phyloP scores from a whole-genome alignment of 2,797 vertebrate genomes.

The Neosilurus hyrtlii region DNA sequence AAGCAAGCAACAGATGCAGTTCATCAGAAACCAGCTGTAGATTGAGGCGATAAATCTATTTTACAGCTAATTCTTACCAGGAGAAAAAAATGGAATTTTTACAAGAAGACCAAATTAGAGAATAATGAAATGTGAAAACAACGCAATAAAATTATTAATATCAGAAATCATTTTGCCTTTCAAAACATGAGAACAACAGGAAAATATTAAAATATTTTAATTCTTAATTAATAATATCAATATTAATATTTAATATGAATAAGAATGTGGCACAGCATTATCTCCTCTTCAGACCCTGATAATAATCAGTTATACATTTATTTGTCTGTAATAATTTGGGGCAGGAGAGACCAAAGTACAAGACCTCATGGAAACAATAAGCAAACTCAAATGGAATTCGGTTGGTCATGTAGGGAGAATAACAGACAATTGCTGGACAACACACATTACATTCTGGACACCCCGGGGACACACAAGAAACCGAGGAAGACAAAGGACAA shows the following conservation, averaged over 20 bases:
- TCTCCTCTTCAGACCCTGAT: background rate
- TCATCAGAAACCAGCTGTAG: conserved; percentile 38
- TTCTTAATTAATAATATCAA: too few species aligned
- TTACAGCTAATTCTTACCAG: background rate
- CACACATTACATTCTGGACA: too few species aligned
- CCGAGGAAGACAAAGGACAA: too few species aligned
- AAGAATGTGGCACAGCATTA: too few species aligned
- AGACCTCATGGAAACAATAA: too few species aligned
- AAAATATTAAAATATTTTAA: background rate
- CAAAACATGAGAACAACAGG: background rate
- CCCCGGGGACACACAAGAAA: too few species aligned
- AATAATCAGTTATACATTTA: background rate
- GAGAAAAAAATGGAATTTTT: background rate
- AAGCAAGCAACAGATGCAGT: conserved; percentile 37
- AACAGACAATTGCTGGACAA: too few species aligned
- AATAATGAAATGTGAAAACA: background rate
- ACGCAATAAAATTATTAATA: background rate
- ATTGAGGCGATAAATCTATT: background rate
- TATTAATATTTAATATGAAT: too few species aligned
- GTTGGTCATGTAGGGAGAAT: too few species aligned
- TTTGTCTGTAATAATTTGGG: conserved; percentile 6
- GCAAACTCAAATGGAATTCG: too few species aligned
- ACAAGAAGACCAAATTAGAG: background rate
- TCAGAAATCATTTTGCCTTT: background rate
- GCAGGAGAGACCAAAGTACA: too few species aligned